Base-by-base conservation (phyloP, 2,888 invertebrate species). In the Peribatodes rhomboidaria region DNA sequence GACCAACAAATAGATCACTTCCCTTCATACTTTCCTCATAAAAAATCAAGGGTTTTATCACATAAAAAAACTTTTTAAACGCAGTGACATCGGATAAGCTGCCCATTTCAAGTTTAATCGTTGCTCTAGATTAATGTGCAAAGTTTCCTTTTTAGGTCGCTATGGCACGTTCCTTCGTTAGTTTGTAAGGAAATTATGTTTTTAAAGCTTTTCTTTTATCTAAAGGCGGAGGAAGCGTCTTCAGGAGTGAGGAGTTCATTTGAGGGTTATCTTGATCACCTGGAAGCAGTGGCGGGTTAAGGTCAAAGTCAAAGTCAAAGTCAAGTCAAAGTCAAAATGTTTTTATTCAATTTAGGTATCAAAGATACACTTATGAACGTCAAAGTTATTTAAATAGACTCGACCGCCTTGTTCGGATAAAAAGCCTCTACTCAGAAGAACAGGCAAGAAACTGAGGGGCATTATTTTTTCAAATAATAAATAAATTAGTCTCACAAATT, bases 71-170 rank as follows among this genome's bases (percentile, higher is more conserved):
- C 55, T 73, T 74, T 68, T 71, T 67, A 62, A 64, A 69, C 71
- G 72, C 58, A 73, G 71, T 78, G 77, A 77, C 77, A 73, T 76
- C 72, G 72, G 78, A 71, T 64, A 69, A 71, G 59, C 66, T 63
- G 75, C 68, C 72, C 66, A 64, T 75, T 68, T 64, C 67, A 82
- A 82, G 74, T 82, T 82, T 70, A 79, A 82, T 78, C 79, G 79
- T 81, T 68, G 66, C 66, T 55, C 55, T 72, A 71, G 77, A 82
- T 82, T 82, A 81, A 82, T 82, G 82, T 66, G 10, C n/a, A 18
- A 71, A 71, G 66, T 71, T 69, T 10, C 52, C 53, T 56, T 63
- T 61, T 65, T 60, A 55, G 69, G 71, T 68, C 65, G 60, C 27
- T 47, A 55, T 56, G 61, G 62, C 39, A 57, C 62, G 57, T 18